Base-by-base conservation (phyloP, 2,888 invertebrate species). In the Thereva unica region DNA sequence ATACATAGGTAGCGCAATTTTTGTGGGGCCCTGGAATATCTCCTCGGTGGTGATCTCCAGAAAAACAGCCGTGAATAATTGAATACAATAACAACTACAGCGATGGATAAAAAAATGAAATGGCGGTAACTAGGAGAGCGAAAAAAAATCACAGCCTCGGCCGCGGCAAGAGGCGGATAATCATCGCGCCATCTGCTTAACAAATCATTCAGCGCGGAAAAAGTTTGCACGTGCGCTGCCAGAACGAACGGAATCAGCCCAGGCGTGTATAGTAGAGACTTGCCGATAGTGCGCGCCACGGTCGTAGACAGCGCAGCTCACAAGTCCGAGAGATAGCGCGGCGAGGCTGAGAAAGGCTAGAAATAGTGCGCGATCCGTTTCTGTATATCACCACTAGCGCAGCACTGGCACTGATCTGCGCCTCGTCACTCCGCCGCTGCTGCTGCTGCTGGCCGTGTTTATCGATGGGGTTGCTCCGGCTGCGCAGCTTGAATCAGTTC, bases 201-300 rank as follows among this genome's bases (percentile, higher is more conserved):
- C 54, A 64, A 56, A 65, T 65, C 56, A 65, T 50, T 65, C 50
- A 65, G 40, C 55, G 49, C 23, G 23, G 23, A 42, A 56, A 56
- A 65, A 56, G 47, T 65, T 65, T 65, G 65, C 65, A 65, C 65
- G 65, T 65, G 65, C 56, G 64, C 64, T 12, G 64, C 45, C 53
- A 64, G 47, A 59, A 38, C 45, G 49, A 59, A 45, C 59, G 59
- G 47, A 49, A 47, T 45, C 59, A 47, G 49, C 9, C 9, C 23
- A 23, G 23, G 23, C 23, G 23, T n/a, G n/a, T n/a, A n/a, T n/a
- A n/a, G n/a, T 23, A 23, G 23, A 23, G 23, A 1, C 23, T 23
- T 23, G 23, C 23, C 23, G 23, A 23, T 23, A 23, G 23, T 23
- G 23, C 23, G 23, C 23, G 23, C 23, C 23, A 23, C 23, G 23